A percentile compares a stretch with the other conserved stretches of the same genome.
phyloP scores from a whole-genome alignment of 2,113 vertebrate species.

The Zapus hudsonius region DNA sequence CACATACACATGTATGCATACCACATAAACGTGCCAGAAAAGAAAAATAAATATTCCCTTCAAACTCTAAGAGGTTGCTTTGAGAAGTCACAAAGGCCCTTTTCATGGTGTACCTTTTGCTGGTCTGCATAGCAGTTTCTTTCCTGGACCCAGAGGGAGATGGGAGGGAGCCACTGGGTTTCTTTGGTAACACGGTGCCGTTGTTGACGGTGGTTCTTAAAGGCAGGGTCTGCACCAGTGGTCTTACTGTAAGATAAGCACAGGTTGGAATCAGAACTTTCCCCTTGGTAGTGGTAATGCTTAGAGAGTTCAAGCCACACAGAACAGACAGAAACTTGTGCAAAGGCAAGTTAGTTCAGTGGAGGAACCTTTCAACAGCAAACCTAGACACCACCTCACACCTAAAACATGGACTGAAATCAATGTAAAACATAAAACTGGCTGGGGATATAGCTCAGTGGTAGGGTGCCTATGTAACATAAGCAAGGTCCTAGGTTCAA shows the following conservation, averaged over 20 bases:
- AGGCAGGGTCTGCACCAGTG: constrained; percentile 94
- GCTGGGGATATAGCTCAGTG: too few species aligned
- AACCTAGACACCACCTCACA: neutral
- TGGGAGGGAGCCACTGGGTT: constrained; percentile 91
- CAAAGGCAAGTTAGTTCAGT: neutral
- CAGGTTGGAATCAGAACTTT: constrained; percentile 11
- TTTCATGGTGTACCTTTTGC: constrained; percentile 89
- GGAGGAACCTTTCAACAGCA: too few species aligned
- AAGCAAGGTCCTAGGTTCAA: too few species aligned
- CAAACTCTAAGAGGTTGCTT: neutral
- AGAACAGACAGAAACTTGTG: neutral
- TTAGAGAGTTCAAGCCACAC: accelerated
- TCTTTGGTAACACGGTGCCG: constrained; percentile 97
- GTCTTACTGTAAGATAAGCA: constrained; percentile 89
- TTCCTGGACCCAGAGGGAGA: constrained; percentile 95
- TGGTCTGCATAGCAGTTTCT: constrained; percentile 86
- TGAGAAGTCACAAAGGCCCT: neutral
- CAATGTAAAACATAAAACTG: neutral
- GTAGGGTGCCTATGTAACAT: too few species aligned
- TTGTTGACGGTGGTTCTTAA: constrained; percentile 94
- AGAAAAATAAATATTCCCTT: neutral
- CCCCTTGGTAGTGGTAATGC: neutral
- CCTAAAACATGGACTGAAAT: neutral
- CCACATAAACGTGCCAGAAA: too few species aligned
- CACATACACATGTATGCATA: too few species aligned